Conservation (phyloP, 2,113 vertebrate genomes). For the Osmerus eperlanus region DNA sequence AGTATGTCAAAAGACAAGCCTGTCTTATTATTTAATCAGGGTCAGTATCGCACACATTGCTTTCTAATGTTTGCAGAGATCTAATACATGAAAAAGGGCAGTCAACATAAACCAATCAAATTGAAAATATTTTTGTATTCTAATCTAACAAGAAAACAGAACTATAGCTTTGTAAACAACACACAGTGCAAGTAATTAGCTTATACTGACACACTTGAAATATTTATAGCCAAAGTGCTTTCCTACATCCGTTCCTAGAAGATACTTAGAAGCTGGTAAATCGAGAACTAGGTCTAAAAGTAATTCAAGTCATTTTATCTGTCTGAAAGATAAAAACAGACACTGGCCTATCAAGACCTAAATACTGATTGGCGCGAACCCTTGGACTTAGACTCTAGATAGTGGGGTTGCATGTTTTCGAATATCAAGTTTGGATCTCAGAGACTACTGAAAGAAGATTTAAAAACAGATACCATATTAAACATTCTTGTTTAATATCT, state of each 20-base stretch:
- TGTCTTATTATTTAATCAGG: no score
- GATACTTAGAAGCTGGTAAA: not conserved
- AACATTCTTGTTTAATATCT: no score
- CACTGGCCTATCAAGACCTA: no score
- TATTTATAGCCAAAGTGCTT: not conserved
- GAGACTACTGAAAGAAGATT: not conserved
- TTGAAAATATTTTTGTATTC: not conserved
- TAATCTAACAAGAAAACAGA: not conserved
- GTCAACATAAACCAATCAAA: conserved; percentile 1
- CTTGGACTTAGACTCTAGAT: no score
- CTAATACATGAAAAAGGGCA: not conserved
- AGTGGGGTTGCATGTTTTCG: no score
- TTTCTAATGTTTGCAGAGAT: not conserved
- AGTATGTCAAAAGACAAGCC: no score
- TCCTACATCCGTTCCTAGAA: not conserved
- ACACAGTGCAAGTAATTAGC: not conserved
- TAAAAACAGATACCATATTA: not conserved
- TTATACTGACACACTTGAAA: not conserved
- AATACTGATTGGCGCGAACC: no score
- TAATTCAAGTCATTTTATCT: not conserved
- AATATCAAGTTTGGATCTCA: no score
- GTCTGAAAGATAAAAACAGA: not conserved
- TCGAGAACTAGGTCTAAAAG: not conserved
- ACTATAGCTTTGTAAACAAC: not conserved
- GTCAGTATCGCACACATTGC: not conserved